A percentile compares a stretch with the other conserved stretches of the same genome.
Conservation (phyloP, 1,140 invertebrate species). For the Prorops nasuta region DNA sequence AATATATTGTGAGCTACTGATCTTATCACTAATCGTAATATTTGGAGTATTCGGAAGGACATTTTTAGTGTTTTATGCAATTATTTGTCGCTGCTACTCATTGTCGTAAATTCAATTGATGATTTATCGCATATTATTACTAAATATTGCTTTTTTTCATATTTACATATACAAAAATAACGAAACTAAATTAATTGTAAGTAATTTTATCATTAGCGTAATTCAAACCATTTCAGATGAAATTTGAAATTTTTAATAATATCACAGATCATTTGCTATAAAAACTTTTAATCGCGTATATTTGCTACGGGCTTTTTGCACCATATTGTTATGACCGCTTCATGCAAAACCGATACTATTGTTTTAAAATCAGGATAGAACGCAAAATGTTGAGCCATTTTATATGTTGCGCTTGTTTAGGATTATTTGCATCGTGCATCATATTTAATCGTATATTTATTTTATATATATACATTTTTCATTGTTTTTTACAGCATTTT, state of each 20-base stretch:
- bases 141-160: too few species aligned
- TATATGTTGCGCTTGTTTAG: not conserved
- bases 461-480: not conserved
- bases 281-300: not conserved
- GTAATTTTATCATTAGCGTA: too few species aligned
- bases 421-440: too few species aligned
- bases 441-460: too few species aligned
- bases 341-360: not conserved
- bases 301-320: not conserved
- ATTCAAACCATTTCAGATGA: slow-evolving; percentile 15
- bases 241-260: not conserved
- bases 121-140: too few species aligned
- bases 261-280: not conserved
- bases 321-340: not conserved
- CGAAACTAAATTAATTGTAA: too few species aligned
- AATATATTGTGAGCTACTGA: slow-evolving; percentile 1
- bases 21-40: slow-evolving; percentile 7
- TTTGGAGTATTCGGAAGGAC: slow-evolving; percentile 12
- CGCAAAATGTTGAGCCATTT: not conserved
- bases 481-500: not conserved
- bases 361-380: not conserved
- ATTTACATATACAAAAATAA: too few species aligned
- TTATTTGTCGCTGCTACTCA: slow-evolving; percentile 15
- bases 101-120: too few species aligned
- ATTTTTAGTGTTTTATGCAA: slow-evolving; percentile 13